Conservation (phyloP, 1,140 invertebrate species). For the Brachionus asplanchnoidis region DNA sequence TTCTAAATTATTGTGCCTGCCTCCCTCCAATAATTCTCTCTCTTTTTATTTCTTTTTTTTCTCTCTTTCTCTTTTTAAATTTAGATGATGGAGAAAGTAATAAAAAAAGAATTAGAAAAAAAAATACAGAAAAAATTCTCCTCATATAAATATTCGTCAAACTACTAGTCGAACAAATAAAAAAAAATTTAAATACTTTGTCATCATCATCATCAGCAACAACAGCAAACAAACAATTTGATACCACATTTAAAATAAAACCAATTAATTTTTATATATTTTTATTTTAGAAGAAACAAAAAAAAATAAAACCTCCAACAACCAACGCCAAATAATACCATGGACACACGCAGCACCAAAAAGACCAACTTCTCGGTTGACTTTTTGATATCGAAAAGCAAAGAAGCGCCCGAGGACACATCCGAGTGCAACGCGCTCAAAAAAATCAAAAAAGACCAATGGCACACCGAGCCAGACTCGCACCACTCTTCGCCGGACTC, state of each 20-base stretch:
- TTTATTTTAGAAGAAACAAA: neutral
- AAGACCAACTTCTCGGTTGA: constrained; percentile 13
- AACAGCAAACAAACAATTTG: too few species aligned
- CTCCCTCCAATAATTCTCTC: neutral
- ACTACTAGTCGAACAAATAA: neutral
- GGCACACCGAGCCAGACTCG: neutral
- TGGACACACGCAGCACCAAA: neutral
- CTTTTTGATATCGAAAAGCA: neutral
- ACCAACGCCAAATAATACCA: neutral
- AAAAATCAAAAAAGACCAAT: neutral
- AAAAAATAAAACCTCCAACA: too few species aligned
- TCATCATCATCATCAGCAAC: neutral
- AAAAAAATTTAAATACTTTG: neutral
- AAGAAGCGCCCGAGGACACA: too few species aligned
- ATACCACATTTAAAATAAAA: neutral
- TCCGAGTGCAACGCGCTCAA: too few species aligned
- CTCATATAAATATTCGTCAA: neutral
- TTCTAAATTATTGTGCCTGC: neutral
- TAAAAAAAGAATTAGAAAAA: constrained; percentile 35
- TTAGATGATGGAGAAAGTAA: constrained; percentile 7
- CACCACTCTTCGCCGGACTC: neutral
- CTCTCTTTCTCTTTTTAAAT: neutral
- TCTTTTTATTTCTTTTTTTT: neutral
- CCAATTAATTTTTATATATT: neutral
- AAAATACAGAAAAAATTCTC: neutral